Evolutionary conservation across 2,797 vertebrate species (phyloP).

Genomic region (Vespertilio murinus): DNA sequence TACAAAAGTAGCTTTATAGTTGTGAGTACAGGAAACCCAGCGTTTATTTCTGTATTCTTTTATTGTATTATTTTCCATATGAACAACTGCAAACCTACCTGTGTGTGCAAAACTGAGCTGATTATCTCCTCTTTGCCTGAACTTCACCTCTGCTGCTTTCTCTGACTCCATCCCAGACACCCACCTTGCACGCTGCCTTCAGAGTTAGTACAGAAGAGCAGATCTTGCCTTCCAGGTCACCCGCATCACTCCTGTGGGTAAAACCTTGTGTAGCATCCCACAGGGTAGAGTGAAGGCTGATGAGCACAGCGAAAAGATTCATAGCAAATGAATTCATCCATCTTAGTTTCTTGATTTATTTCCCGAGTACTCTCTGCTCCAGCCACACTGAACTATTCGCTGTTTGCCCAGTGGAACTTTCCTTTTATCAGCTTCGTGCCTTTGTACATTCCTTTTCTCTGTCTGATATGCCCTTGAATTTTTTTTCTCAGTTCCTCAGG

Average conservation of each 20-base stretch:
- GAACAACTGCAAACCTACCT: background rate
- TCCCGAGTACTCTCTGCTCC: background rate
- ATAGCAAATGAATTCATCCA: background rate
- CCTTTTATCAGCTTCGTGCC: background rate
- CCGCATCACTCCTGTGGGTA: background rate
- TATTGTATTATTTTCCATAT: background rate
- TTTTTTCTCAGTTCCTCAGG: constrained; percentile 24
- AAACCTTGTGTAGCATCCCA: background rate
- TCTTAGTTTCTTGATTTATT: background rate
- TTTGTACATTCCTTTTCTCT: background rate
- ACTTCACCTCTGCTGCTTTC: background rate
- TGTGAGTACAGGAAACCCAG: background rate
- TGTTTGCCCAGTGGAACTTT: background rate
- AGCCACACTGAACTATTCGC: background rate
- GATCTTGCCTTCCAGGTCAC: background rate
- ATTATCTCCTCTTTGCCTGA: background rate
- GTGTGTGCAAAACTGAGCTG: background rate
- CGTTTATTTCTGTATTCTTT: background rate
- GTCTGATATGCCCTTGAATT: constrained; percentile 3
- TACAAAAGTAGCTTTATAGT: background rate
- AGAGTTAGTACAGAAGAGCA: background rate
- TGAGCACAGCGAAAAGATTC: background rate
- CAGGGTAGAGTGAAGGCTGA: background rate
- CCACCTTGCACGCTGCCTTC: background rate
- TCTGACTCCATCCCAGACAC: background rate